These are phyloP conservation scores for Cryptotermes secundus DNA, from an alignment of 1,140 invertebrate species.

Conservation along the genomic window DNA sequence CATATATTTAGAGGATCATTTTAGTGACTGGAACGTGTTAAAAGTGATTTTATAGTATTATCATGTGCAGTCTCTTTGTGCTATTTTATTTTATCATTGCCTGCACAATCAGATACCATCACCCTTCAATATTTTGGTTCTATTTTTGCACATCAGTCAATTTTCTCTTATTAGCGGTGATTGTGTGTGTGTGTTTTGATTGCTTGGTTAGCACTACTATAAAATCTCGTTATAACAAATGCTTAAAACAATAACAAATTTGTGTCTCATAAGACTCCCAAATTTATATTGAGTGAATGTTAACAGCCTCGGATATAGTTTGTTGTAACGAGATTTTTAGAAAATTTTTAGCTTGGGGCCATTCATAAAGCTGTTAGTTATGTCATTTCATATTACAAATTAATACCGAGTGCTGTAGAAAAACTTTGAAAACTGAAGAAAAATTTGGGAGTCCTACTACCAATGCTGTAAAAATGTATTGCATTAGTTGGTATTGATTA, in stretches of 20 bases:
- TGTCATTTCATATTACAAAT: neutral
- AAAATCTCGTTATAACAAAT: constrained; percentile 18
- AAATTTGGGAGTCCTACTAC: neutral
- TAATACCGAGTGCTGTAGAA: neutral
- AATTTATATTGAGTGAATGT: neutral
- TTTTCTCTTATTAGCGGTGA: neutral
- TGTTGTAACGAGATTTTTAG: constrained; percentile 18
- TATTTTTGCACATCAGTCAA: neutral
- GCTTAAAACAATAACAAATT: neutral
- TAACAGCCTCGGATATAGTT: neutral
- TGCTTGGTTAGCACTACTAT: neutral
- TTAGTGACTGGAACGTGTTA: too few species aligned
- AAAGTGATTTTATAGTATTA: too few species aligned
- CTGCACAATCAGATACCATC: too few species aligned
- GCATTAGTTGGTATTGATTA: too few species aligned
- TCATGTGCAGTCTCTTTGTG: too few species aligned
- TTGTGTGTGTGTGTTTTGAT: neutral
- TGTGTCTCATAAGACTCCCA: neutral
- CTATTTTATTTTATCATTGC: too few species aligned
- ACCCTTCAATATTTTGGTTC: too few species aligned
- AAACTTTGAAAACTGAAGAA: neutral
- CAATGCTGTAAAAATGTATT: too few species aligned
- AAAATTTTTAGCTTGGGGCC: neutral
- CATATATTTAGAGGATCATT: too few species aligned
- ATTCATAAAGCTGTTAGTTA: constrained; percentile 1